Evolutionary conservation across 1,140 invertebrate species (phyloP), one percentile per base, ranked within the genome.

Genomic region (Panagrolaimus sp.): DNA sequence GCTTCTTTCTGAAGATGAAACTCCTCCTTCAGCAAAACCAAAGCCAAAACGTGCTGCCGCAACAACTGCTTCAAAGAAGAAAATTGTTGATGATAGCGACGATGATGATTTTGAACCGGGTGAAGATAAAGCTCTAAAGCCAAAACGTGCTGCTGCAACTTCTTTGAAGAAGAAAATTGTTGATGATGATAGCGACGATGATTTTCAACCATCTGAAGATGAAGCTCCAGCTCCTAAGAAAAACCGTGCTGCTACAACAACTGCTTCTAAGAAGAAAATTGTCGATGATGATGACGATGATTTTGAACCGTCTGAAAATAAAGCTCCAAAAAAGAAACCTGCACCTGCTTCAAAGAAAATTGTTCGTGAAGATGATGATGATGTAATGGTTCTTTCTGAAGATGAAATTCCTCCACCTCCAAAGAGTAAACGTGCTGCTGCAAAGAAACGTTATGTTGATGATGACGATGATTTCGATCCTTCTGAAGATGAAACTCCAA

Each of bases 21-120:
- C 21, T n/a, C 4, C 45, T 7, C 24, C 24, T 3, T n/a, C 32
- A 7, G n/a, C n/a, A n/a, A n/a, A n/a, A n/a, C 8, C 15, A 63
- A 28, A 43, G 21, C 17, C 32, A 6, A n/a, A n/a, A 7, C 44
- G 52, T 17, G 32, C 17, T 24, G 47, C 43, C 26, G 63, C 63
- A 17, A 26, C 63, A n/a, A 43, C 43, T 4, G 66, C 43, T 26
- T 14, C 17, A 21, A 65, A 67, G 43, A 63, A 67, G 66, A n/a
- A n/a, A 12, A 43, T 44, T 24, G 15, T 48, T n/a, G 44, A 10
- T 6, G 66, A 48, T 21, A 21, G 38, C 65, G 65, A 63, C n/a
- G 48, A 52, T 8, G 48, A 52, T 21, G 48, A 52, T 24, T n/a
- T 21, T 15, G n/a, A 14, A 17, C 15, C 26, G 48, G 26, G 48